Evolutionary conservation across 1,140 invertebrate species (phyloP), one percentile per base, ranked within the genome.

Genomic region (Semibalanus balanoides): DNA sequence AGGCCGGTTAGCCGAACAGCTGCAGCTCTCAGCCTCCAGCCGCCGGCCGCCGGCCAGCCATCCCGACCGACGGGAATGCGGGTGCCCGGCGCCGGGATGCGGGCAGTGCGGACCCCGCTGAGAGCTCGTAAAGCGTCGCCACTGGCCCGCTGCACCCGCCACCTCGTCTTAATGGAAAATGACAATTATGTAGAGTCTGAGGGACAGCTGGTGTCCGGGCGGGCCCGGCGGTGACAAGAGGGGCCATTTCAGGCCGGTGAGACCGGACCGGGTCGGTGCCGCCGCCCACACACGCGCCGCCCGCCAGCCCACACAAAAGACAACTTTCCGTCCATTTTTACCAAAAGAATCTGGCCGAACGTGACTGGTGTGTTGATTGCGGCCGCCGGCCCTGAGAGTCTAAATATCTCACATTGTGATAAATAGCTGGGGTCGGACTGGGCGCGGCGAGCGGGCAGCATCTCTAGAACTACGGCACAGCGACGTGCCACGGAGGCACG

Each of bases 401-500:
- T 25, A 64, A 64, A 64, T 64, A 64, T 64, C 51, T 64, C 51
- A 64, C 51, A 64, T 64, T 64, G 51, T 64, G 51, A 64, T 64
- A 64, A 64, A 64, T 64, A 64, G 35, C 35, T 17, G 35, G 17
- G 35, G 35, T 17, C 35, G 35, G 5, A 40, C 11, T 11, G 35
- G 51, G 51, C 11, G 14, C 51, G 51, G 51, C 51, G 51, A 19
- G 3, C 51, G 51, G 51, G 51, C 5, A 5, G 35, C 35, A 17
- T 40, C 35, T 7, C 35, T 40, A 17, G 35, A 40, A 64, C 51
- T 19, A 25, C 51, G 51, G 22, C 51, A 25, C 11, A 1, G 9
- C 51, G 11, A 25, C 51, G 51, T 64, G 51, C 51, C 51, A 1
- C 14, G 7, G 11, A 3, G 1, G 11, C 51, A 1, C 51, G 51